Conservation (phyloP, 2,113 vertebrate species). For the Tautogolabrus adspersus region DNA sequence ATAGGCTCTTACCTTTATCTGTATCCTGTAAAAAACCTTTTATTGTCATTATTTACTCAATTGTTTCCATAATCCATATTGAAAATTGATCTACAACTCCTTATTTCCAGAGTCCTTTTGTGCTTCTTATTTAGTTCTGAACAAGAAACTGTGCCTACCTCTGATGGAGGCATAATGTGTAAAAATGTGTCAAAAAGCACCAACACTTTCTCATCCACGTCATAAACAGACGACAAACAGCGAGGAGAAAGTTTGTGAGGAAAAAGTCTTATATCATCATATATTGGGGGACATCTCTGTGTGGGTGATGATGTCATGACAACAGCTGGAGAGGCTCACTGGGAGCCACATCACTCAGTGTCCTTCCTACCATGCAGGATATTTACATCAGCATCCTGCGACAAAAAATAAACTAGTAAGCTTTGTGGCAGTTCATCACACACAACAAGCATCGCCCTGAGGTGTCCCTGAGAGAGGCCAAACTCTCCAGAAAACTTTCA, state of each 20-base stretch:
- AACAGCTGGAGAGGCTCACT: constrained; percentile 63
- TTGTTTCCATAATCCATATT: no score
- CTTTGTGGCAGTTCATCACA: constrained; percentile 32
- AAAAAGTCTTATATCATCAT: background rate
- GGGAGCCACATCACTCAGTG: constrained; percentile 40
- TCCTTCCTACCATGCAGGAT: constrained; percentile 54
- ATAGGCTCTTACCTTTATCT: no score
- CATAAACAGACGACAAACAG: constrained; percentile 34
- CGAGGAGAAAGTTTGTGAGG: constrained; percentile 43
- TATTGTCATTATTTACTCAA: no score
- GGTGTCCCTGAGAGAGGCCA: constrained; percentile 71
- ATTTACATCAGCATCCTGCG: constrained; percentile 62
- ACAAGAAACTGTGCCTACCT: no score
- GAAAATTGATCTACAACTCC: no score
- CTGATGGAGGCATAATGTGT: no score
- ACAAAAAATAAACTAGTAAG: constrained; percentile 61
- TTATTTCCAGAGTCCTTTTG: no score
- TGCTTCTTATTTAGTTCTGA: no score
- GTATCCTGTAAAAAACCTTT: no score
- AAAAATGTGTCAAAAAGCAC: no score
- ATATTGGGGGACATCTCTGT: constrained; percentile 17
- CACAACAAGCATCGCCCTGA: constrained; percentile 29
- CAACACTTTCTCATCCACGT: background rate
- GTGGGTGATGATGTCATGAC: constrained; percentile 54
- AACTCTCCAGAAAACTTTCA: constrained; percentile 44